Evolutionary conservation across 2,797 vertebrate genomes (phyloP), one percentile per base, ranked within the genome.

Genomic region (Coregonus sp.): DNA sequence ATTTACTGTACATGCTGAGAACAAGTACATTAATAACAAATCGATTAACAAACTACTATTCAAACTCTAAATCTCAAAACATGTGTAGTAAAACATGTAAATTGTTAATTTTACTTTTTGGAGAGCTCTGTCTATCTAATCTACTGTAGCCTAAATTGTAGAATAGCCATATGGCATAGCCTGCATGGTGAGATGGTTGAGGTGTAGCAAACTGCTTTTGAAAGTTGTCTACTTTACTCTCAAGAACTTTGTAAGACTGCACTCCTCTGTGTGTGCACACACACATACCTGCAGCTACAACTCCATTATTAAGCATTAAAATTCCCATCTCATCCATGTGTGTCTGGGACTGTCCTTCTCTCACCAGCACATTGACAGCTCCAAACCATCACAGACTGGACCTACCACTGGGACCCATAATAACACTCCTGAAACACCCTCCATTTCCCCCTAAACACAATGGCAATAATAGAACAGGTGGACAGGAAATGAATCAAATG

Each of bases 241-340:
- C 20, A 63, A 29, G 7, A 25, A 63, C 59, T 63, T 63, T 63
- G 6, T 63, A 76, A n/a, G 37, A 20, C 59, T 25, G 59, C 20
- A 25, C 86, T 85, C 82, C 79, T 69, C 76, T 29, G 72, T 40
- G 69, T 79, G 54, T 25, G 25, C 25, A 25, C 25, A 25, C 25
- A 25, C 25, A 25, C 25, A 25, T 25, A 25, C 59, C 7, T 11
- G 59, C 59, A 63, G 59, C 59, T 25, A 63, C 59, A 9, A 63
- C 11, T 20, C 11, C 59, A 63, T 63, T 63, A 25, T 63, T 63
- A 20, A 29, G 1, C 20, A 86, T 91, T 91, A 82, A 83, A 82
- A 92, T 89, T 86, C 88, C 83, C 61, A 78, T 85, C 87, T 86
- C 89, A 86, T 88, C 80, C 80, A 84, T 54, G 76, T 85, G 86